phyloP scores from a whole-genome alignment of 2,888 invertebrate genomes.

The Apodemia hepburni region DNA sequence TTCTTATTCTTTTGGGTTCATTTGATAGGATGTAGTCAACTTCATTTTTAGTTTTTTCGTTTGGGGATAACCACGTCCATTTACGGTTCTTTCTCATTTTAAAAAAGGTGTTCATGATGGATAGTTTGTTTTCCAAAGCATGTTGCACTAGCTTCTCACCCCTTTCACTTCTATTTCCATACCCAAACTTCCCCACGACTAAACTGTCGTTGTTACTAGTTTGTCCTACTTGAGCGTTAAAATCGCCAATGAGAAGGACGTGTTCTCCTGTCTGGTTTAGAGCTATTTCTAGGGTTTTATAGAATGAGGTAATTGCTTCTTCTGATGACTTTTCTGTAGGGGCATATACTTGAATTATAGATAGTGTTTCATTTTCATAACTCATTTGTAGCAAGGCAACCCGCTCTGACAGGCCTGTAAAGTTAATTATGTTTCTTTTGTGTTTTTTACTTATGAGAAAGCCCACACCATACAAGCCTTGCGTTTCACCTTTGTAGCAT shows the following conservation, averaged over 20 bases:
- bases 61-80: slow-evolving; percentile 25
- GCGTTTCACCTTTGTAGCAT: not conserved
- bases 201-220: slow-evolving; percentile 15
- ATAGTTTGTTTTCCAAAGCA: slow-evolving; percentile 21
- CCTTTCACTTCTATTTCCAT: slow-evolving; percentile 26
- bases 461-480: not conserved
- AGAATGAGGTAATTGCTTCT: not conserved
- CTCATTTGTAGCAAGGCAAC: not conserved
- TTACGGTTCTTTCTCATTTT: slow-evolving; percentile 20
- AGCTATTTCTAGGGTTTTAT: not conserved
- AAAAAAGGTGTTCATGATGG: slow-evolving; percentile 20
- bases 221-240: not conserved
- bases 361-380: not conserved
- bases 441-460: not conserved
- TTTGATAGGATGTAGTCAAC: slow-evolving; percentile 23
- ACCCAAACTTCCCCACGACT: slow-evolving; percentile 26
- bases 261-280: not conserved
- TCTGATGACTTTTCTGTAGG: not conserved
- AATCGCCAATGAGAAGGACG: not conserved
- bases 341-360: slow-evolving; percentile 1
- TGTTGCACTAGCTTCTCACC: slow-evolving; percentile 23
- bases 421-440: not conserved
- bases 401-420: not conserved
- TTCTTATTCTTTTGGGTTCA: slow-evolving; percentile 17
- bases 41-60: slow-evolving; percentile 17